Percentiles rank a stretch among this genome's conserved stretches.
Conservation (phyloP, 1,140 invertebrate species). For the Monochamus saltuarius region DNA sequence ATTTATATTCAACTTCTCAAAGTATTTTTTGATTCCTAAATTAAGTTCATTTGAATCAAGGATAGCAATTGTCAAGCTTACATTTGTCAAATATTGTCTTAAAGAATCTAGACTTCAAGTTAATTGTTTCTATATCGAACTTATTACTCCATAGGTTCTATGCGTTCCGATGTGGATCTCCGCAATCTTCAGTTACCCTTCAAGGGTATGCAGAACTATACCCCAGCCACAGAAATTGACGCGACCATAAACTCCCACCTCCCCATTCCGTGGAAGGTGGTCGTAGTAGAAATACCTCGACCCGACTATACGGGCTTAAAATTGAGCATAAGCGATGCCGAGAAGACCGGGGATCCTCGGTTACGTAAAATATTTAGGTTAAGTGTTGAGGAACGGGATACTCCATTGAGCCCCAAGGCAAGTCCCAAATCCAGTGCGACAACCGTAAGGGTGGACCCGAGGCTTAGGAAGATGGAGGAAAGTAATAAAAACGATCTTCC, state of each 20-base stretch:
- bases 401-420: constrained; percentile 55
- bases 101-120: no score
- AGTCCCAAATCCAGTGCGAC: constrained; percentile 27
- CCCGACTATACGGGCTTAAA: constrained; percentile 75
- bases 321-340: constrained; percentile 66
- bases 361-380: constrained; percentile 72
- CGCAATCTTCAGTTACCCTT: constrained; percentile 71
- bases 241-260: constrained; percentile 76
- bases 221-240: constrained; percentile 82
- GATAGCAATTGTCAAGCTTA: no score
- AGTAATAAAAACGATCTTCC: constrained; percentile 32
- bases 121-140: no score
- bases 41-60: no score
- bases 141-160: not conserved
- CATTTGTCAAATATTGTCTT: no score
- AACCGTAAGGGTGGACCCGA: constrained; percentile 26
- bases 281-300: constrained; percentile 67
- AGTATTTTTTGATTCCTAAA: no score
- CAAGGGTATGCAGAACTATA: constrained; percentile 71
- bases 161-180: constrained; percentile 69
- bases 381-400: constrained; percentile 57
- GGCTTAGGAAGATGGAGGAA: constrained; percentile 40
- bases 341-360: constrained; percentile 68
- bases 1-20: no score
- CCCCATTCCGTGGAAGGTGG: constrained; percentile 67